A percentile compares a stretch with the other conserved stretches of the same genome.
These are phyloP conservation scores for Macrosteles quadrilineatus DNA, from an alignment of 1,140 invertebrate species.

Conservation along the genomic window DNA sequence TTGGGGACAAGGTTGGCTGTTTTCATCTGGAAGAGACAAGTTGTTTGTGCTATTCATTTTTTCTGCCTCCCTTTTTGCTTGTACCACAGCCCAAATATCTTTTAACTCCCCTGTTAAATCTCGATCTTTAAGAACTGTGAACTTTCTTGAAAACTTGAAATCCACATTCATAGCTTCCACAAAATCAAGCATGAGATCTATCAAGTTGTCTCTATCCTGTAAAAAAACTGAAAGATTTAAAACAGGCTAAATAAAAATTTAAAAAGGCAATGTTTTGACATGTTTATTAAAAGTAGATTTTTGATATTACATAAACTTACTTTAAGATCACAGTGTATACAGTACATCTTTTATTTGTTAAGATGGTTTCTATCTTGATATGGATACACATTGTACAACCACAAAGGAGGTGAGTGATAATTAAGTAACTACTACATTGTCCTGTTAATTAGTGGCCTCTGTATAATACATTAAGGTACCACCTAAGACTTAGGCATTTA, in stretches of 20 bases:
- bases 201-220: constrained; percentile 62
- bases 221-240: constrained; percentile 35
- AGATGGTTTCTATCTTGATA: too few relatives aligned
- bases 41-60: not conserved
- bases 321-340: constrained; percentile 6
- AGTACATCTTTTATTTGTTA: too few relatives aligned
- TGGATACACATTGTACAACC: too few relatives aligned
- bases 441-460: too few relatives aligned
- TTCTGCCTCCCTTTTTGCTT: constrained; percentile 62
- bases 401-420: too few relatives aligned
- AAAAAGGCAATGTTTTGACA: too few relatives aligned
- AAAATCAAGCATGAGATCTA: constrained; percentile 68
- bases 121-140: constrained; percentile 64
- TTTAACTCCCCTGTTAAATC: constrained; percentile 71
- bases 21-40: constrained; percentile 17
- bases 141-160: constrained; percentile 52
- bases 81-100: constrained; percentile 69
- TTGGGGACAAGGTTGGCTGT: constrained; percentile 21
- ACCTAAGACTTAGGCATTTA: too few relatives aligned
- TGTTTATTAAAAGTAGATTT: too few relatives aligned
- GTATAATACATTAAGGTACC: too few relatives aligned
- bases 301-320: too few relatives aligned
- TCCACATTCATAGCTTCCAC: constrained; percentile 67
- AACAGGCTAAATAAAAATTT: constrained; percentile 18
- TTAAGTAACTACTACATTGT: too few relatives aligned